Evolutionary conservation across 2,113 vertebrate genomes (phyloP), one percentile per base, ranked within the genome.

Genomic region (Corydoras sp.): DNA sequence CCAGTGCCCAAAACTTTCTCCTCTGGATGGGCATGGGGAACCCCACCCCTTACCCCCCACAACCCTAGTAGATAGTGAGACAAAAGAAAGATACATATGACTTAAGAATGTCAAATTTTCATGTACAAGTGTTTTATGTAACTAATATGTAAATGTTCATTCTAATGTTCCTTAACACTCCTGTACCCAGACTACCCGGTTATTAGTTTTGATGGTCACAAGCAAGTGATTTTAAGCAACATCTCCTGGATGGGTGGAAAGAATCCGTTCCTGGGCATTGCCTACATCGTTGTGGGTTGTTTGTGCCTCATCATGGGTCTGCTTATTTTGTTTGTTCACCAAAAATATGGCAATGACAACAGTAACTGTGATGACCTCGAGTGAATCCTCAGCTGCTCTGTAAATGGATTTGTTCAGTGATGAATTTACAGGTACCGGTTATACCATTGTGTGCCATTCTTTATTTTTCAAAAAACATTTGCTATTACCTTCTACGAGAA

Each of bases 181-280:
- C 60, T 84, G 9, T 76, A 48, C 76, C 87, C 92, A 99, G 97
- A 99, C 92, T 99, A 96, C 81, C 96, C 95, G 0, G 97, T 99
- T 13, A 88, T 90, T 79, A 94, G 90, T 85, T 99, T 99, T 71
- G 93, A 96, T 60, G 97, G 97, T 69, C 90, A 94, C 59, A 99
- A 99, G 86, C 91, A 94, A 74, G 95, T 99, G 94, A 96, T 99
- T 84, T 88, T 99, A 80, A 99, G 96, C 90, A 99, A 96, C 70
- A 97, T 98, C 76, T 98, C 95, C 0, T 99, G 97, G 97, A 99
- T 99, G 95, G 97, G 96, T 77, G 97, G 97, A 79, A 99, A 97
- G 89, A 99, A 99, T 83, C 96, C 97, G 24, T 99, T 99, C 86
- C 86, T 99, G 73, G 97, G 97, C 78, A 96, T 99, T 66, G 96